Conservation (phyloP, 2,888 invertebrate genomes). For the Trichogramma evanescens region DNA sequence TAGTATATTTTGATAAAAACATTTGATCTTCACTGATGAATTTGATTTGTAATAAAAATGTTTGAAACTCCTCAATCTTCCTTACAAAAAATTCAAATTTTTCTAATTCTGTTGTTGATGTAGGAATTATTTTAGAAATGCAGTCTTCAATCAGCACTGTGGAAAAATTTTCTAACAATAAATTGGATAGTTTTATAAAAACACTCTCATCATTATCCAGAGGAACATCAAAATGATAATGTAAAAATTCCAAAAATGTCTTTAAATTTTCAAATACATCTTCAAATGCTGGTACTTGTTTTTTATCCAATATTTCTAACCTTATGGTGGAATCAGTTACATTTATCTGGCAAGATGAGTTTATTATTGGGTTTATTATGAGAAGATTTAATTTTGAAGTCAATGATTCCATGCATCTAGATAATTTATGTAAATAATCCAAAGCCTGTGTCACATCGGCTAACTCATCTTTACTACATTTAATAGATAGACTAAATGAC, state of each 20-base stretch:
- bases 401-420: conserved; percentile 53
- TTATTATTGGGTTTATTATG: conserved; percentile 56
- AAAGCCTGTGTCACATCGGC: conserved; percentile 46
- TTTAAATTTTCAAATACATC: conserved; percentile 55
- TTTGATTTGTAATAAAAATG: conserved; percentile 53
- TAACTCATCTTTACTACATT: conserved; percentile 31
- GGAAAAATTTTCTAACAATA: conserved; percentile 55
- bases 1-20: conserved; percentile 62
- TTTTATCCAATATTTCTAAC: conserved; percentile 44
- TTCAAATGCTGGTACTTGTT: conserved; percentile 48
- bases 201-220: conserved; percentile 48
- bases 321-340: conserved; percentile 45
- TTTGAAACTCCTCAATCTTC: conserved; percentile 62
- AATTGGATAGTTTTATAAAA: conserved; percentile 50
- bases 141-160: conserved; percentile 66
- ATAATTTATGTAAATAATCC: conserved; percentile 44
- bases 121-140: conserved; percentile 69
- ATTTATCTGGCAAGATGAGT: conserved; percentile 47
- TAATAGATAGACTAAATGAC: conserved; percentile 10
- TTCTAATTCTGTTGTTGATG: conserved; percentile 63
- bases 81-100: conserved; percentile 58
- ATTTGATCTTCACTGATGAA: conserved; percentile 55
- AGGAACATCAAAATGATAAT: conserved; percentile 52
- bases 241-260: conserved; percentile 54
- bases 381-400: conserved; percentile 54